These are phyloP conservation scores for Pipistrellus pygmaeus DNA, from an alignment of 2,797 vertebrate species.

Conservation along the genomic window DNA sequence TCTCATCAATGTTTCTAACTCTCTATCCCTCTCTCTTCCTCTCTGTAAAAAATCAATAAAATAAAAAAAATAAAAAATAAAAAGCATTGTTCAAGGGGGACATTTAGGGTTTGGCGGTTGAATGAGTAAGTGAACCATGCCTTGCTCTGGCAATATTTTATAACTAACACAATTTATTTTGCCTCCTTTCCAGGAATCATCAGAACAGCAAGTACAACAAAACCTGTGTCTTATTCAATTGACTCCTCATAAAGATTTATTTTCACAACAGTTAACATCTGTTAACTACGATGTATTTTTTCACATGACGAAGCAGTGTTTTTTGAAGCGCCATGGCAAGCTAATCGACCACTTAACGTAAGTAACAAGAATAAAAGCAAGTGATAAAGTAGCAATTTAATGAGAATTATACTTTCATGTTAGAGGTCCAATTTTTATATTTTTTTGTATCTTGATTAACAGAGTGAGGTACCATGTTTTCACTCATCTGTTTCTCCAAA, in stretches of 20 bases:
- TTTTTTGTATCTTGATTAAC: not conserved
- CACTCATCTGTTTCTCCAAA: not conserved
- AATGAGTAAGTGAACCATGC: not conserved
- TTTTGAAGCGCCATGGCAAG: constrained; percentile 90
- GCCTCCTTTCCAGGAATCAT: constrained; percentile 54
- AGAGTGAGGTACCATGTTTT: not conserved
- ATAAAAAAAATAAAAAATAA: no score
- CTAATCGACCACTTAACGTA: constrained; percentile 93
- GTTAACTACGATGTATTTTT: constrained; percentile 91
- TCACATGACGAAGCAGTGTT: constrained; percentile 95
- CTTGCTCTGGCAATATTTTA: constrained; percentile 6
- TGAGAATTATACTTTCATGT: constrained; percentile 10
- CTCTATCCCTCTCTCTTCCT: no score
- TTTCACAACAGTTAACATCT: constrained; percentile 90
- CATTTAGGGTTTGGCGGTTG: not conserved
- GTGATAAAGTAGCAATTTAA: constrained; percentile 28
- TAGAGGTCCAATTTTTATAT: not conserved
- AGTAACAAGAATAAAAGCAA: constrained; percentile 81
- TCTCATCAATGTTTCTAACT: no score
- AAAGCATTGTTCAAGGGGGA: not conserved
- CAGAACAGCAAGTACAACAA: not conserved
- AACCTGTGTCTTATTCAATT: constrained; percentile 93
- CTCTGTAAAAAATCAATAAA: no score
- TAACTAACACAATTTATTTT: constrained; percentile 61
- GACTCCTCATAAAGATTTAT: constrained; percentile 92